A percentile compares a stretch with the other conserved stretches of the same genome.
Evolutionary conservation across 2,113 vertebrate species (phyloP).

Genomic region (Gallinago paraguaiae): DNA sequence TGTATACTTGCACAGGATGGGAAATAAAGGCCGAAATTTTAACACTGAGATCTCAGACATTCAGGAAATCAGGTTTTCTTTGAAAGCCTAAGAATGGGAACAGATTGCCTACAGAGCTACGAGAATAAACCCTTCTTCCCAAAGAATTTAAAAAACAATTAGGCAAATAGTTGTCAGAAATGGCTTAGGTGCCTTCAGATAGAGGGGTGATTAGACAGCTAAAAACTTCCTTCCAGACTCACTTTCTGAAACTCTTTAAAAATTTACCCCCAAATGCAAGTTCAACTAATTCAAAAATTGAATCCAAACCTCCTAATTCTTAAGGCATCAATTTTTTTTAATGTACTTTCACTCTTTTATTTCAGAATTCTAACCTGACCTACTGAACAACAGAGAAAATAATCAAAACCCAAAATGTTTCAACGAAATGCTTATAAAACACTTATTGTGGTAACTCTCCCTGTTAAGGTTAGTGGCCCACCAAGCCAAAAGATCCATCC

Average conservation of each 20-base stretch:
- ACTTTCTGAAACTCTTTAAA: not conserved
- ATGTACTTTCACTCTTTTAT: not conserved
- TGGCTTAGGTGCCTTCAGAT: not conserved
- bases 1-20: rapidly evolving
- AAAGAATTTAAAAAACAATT: not conserved
- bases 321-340: not conserved
- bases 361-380: not conserved
- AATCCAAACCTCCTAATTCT: not conserved
- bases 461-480: not conserved
- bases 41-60: not conserved
- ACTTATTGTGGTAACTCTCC: not conserved
- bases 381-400: not conserved
- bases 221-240: not conserved
- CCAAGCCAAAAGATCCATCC: not conserved
- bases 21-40: not conserved
- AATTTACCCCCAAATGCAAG: not conserved
- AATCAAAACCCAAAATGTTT: not conserved
- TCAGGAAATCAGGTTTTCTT: not conserved
- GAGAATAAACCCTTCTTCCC: not conserved
- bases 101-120: not conserved
- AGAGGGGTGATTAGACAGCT: not conserved
- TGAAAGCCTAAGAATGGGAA: not conserved
- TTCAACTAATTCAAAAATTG: not conserved
- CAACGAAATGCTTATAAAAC: not conserved
- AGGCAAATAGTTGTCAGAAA: not conserved